These are phyloP conservation scores for Drosophila tani DNA, from an alignment of 1,140 invertebrate genomes.

Conservation along the genomic window DNA sequence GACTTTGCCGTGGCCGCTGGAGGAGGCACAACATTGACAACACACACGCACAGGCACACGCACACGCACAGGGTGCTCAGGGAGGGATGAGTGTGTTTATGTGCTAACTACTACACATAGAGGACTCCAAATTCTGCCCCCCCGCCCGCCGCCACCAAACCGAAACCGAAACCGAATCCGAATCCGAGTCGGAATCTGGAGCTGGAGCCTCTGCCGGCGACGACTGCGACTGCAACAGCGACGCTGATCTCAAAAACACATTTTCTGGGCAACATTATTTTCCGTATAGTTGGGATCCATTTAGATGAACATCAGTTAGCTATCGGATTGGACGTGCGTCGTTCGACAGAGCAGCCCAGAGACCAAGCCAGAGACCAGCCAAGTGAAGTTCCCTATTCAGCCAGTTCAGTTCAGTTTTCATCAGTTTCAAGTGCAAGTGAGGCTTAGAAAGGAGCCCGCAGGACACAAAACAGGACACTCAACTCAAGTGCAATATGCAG, in stretches of 20 bases:
- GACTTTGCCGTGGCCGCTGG: conserved; percentile 68
- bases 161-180: conserved; percentile 11
- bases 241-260: conserved; percentile 77
- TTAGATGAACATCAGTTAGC: conserved; percentile 85
- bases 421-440: background rate
- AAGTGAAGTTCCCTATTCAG: conserved; percentile 1
- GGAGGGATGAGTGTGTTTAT: conserved; percentile 22
- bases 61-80: conserved; percentile 14
- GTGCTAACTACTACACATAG: conserved; percentile 25
- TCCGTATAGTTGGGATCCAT: conserved; percentile 84
- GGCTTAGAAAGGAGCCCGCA: background rate
- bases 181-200: background rate
- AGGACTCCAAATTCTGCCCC: conserved; percentile 43
- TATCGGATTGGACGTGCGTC: conserved; percentile 84
- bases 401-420: background rate
- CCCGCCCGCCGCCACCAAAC: background rate
- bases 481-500: conserved; percentile 38
- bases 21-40: conserved; percentile 63
- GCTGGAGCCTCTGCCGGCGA: conserved; percentile 14
- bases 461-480: conserved; percentile 9
- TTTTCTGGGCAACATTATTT: conserved; percentile 83
- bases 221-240: conserved; percentile 32
- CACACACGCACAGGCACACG: conserved; percentile 24
- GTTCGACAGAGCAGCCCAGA: conserved; percentile 27
- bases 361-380: conserved; percentile 8